phyloP scores from a whole-genome alignment of 2,888 invertebrate genomes.

The Ametastegia equiseti region DNA sequence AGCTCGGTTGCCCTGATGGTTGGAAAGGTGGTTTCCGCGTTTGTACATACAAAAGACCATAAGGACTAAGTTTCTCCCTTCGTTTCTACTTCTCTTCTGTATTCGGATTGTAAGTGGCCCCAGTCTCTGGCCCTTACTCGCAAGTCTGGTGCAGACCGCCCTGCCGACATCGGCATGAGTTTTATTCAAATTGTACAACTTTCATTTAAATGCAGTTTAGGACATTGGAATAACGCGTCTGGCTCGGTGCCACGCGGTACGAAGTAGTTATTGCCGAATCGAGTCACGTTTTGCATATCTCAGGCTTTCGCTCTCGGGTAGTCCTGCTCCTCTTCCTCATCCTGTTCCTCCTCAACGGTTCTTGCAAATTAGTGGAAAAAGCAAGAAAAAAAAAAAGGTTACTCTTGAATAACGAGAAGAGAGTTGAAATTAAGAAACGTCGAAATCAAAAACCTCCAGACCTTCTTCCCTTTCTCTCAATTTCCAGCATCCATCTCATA shows the following conservation, averaged over 20 bases:
- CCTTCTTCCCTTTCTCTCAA: neutral
- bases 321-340: constrained; percentile 41
- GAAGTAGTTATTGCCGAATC: constrained; percentile 59
- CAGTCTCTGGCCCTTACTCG: neutral
- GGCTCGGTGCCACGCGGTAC: constrained; percentile 55
- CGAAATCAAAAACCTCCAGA: neutral
- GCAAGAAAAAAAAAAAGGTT: neutral
- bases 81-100: neutral
- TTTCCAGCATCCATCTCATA: neutral
- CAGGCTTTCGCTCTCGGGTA: constrained; percentile 8
- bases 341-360: neutral
- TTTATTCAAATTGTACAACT: constrained; percentile 48
- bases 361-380: neutral
- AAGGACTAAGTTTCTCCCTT: neutral
- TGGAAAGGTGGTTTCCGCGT: neutral
- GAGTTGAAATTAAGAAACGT: neutral
- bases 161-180: neutral
- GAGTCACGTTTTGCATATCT: constrained; percentile 57
- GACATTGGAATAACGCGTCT: constrained; percentile 57
- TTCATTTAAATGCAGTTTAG: constrained; percentile 58
- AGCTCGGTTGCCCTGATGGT: neutral
- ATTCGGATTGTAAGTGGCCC: neutral
- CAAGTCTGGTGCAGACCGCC: neutral
- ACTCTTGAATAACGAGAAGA: too few species aligned
- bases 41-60: too few species aligned